Conservation (phyloP, 2,888 invertebrate species). For the Stramonita haemastoma region DNA sequence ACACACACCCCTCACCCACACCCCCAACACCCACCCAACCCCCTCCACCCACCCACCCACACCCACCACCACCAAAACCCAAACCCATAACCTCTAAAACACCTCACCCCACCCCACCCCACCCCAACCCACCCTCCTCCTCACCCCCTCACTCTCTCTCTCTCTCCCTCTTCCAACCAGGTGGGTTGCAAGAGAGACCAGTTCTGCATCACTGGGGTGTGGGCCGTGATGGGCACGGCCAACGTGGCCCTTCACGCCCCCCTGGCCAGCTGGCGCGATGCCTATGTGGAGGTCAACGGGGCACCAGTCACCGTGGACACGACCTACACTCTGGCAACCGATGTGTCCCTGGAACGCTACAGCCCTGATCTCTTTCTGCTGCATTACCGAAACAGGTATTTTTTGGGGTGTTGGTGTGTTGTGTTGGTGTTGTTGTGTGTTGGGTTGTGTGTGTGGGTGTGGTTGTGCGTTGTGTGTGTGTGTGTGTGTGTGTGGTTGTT, state of each 20-base stretch:
- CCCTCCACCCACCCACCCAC: no score
- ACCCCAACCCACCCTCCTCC: no score
- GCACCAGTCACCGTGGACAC: background rate
- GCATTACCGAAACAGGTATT: slow-evolving; percentile 8
- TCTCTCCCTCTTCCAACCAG: background rate
- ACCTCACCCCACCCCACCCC: no score
- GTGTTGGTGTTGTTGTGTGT: background rate
- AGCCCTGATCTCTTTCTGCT: slow-evolving; percentile 6
- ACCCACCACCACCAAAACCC: no score
- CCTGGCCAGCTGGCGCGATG: background rate
- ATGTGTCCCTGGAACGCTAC: background rate
- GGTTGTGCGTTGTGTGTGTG: background rate
- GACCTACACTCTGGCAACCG: background rate
- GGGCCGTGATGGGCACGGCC: background rate
- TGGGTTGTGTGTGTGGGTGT: background rate
- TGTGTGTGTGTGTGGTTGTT: background rate
- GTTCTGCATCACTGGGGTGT: slow-evolving; percentile 31
- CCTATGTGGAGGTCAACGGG: slow-evolving; percentile 29
- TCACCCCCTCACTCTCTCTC: no score
- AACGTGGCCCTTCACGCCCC: slow-evolving; percentile 31
- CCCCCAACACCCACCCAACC: no score
- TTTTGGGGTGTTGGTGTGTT: background rate
- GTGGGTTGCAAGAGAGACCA: slow-evolving; percentile 9
- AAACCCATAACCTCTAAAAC: no score
- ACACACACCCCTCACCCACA: no score